Evolutionary conservation across 1,140 invertebrate genomes (phyloP), one percentile per base, ranked within the genome.

Genomic region (Brachionus plicatilis): DNA sequence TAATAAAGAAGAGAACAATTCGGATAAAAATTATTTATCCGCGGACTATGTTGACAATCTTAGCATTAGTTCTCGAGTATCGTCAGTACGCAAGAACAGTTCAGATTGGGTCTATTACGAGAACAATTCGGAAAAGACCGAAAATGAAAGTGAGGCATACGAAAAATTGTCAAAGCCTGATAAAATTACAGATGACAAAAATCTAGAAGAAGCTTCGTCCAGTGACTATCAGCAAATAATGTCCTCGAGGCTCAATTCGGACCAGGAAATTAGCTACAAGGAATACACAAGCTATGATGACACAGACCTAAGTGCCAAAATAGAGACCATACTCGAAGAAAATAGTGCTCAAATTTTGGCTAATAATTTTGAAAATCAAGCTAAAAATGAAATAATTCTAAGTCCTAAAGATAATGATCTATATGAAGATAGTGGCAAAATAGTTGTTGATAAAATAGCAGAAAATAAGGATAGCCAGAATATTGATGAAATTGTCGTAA

Each of bases 221-320:
- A 72, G 37, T 20, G 68, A 72, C 43, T 72, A 72, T 72, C 68
- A 72, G 41, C 33, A 72, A 43, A 72, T 72, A 43, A 72, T 72
- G 33, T 60, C 53, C 17, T 60, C 53, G 8, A 60, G 53, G 9
- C 53, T 9, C 5, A 9, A 60, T 8, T 60, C 53, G 6, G 53
- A 60, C 9, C 53, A 60, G 20, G 53, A 60, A 20, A 60, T 24
- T 20, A 60, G 53, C 53, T 60, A 17, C 53, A 60, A 60, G 20
- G 53, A 60, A 9, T 60, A 60, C 53, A 47, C 14, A 47, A 47
- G 45, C 14, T 60, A 60, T 60, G 53, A 60, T 60, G 53, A 60
- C 53, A 60, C 53, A 20, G 53, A 60, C 20, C 9, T 60, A 60
- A 60, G 53, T 60, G 53, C n/a, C 53, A 60, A 60, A 24, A 60